Evolutionary conservation across 2,888 invertebrate species (phyloP).

Genomic region (Pyrgus malvae): DNA sequence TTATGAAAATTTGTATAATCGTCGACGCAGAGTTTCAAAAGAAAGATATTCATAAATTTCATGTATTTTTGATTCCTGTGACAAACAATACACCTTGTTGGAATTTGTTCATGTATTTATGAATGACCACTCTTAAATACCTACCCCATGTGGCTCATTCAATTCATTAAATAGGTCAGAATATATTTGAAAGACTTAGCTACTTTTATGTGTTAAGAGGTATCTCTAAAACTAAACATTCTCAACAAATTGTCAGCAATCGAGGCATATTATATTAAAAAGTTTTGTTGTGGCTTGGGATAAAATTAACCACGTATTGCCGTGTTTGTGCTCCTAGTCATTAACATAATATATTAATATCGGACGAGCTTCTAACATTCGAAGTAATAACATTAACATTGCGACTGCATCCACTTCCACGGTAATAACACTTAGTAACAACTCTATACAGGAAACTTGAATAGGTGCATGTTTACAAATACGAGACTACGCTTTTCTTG

Average conservation of each 20-base stretch:
- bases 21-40: too few relatives aligned
- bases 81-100: too few relatives aligned
- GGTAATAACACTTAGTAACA: slow-evolving; percentile 13
- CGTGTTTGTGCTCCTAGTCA: slow-evolving; percentile 43
- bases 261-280: slow-evolving; percentile 43
- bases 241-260: slow-evolving; percentile 53
- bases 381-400: slow-evolving; percentile 57
- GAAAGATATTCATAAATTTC: too few relatives aligned
- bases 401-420: slow-evolving; percentile 69
- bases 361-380: slow-evolving; percentile 50
- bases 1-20: too few relatives aligned
- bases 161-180: too few relatives aligned
- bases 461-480: slow-evolving; percentile 17
- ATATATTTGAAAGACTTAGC: too few relatives aligned
- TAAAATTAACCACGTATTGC: slow-evolving; percentile 50
- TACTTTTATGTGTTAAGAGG: too few relatives aligned
- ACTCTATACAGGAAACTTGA: slow-evolving; percentile 3
- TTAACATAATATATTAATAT: slow-evolving; percentile 55
- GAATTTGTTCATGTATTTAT: too few relatives aligned
- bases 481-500: background rate
- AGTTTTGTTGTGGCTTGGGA: slow-evolving; percentile 81
- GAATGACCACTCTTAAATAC: too few relatives aligned
- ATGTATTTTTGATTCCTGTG: too few relatives aligned
- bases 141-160: too few relatives aligned
- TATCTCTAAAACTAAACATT: too few relatives aligned